Evolutionary conservation across 64 coral and sea anemone genomes (phyloP), one percentile per base, ranked within the genome.

Genomic region (Montipora sp.): DNA sequence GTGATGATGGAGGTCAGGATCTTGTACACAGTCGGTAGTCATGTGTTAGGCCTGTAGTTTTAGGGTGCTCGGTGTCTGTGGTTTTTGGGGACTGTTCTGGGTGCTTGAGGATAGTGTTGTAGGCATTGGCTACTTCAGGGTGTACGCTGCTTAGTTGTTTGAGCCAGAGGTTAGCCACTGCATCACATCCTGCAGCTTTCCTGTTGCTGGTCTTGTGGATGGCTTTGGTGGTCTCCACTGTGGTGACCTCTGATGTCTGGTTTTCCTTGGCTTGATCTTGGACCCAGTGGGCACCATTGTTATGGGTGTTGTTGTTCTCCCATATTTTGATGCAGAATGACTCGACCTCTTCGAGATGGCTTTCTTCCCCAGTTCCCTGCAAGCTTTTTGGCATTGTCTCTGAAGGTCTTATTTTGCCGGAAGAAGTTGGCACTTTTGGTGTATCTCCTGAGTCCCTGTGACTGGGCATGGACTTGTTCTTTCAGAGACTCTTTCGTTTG

Each of bases 21-120:
- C 80, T 83, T 83, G 22, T 83, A 83, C 80, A 83, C 60, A 57
- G 48, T 61, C 12, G 51, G 9, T 19, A 83, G 21, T 19, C 80
- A 83, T 19, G 51, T 83, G 50, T 27, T 83, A 9, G 80, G 51
- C 22, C 80, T 9, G 49, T 58, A 83, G 58, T 83, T 83, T 83
- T 55, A 21, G 80, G 80, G 50, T 83, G 22, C 23, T 50, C 78
- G 1, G 78, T 80, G 46, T 80, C 78, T 53, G 50, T 47, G 48
- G 60, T 63, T 14, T 57, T 63, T 63, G 9, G 60, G 60, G 14
- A 63, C 60, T 63, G 60, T 63, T 63, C 60, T 11, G 9, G 14
- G 14, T 16, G 8, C 60, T 63, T 63, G 14, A 63, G 14, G 60
- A 63, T 14, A 12, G 8, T 63, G 60, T 63, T 63, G 60, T 63